These are phyloP conservation scores for Oreochromis tanganicae DNA, from an alignment of 2,113 vertebrate genomes.

Conservation along the genomic window DNA sequence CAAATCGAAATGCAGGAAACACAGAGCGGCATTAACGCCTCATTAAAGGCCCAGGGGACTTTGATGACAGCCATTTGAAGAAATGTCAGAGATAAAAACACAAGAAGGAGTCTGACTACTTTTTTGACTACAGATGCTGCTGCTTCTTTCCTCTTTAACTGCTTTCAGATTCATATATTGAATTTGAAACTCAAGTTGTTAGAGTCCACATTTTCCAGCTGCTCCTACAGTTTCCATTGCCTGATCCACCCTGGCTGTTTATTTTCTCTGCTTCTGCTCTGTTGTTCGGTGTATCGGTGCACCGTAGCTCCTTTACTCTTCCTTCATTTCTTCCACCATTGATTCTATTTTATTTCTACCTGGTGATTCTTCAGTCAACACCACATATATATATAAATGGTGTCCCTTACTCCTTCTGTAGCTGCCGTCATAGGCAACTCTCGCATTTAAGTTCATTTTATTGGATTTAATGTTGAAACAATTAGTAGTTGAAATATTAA, in stretches of 20 bases:
- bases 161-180: not conserved
- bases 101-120: not conserved
- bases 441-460: too few relatives aligned
- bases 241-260: not conserved
- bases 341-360: not conserved
- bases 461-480: too few relatives aligned
- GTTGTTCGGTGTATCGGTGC: not conserved
- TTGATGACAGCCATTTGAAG: not conserved
- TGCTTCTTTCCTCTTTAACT: not conserved
- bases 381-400: not conserved
- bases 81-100: not conserved
- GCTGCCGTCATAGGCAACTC: too few relatives aligned
- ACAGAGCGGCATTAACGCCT: not conserved
- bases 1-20: not conserved
- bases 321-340: not conserved
- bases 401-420: not conserved
- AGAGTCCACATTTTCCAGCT: not conserved
- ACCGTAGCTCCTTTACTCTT: not conserved
- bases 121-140: not conserved
- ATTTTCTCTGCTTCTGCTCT: not conserved
- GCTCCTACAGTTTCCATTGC: not conserved
- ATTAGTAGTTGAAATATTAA: too few relatives aligned
- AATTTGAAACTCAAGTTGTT: not conserved
- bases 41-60: constrained; percentile 6
- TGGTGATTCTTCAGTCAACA: not conserved